A percentile compares a stretch with the other conserved stretches of the same genome.
Conservation (phyloP, 2,888 invertebrate species). For the Cephonodes hylas region DNA sequence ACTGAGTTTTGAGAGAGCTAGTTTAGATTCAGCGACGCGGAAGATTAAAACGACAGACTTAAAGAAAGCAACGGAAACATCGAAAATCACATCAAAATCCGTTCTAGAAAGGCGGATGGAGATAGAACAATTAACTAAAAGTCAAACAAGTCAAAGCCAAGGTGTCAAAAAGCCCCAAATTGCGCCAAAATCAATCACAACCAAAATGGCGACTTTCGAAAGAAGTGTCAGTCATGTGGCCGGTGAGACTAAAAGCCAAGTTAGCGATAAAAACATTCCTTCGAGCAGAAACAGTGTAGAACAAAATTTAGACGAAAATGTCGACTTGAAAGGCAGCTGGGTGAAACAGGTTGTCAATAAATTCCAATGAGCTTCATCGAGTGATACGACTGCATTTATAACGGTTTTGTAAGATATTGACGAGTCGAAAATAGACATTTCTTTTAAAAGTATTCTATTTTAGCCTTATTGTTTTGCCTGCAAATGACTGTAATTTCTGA, state of each 20-base stretch:
- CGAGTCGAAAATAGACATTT: not conserved
- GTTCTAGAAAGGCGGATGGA: slow-evolving; percentile 74
- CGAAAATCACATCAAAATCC: slow-evolving; percentile 64
- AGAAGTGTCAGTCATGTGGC: slow-evolving; percentile 49
- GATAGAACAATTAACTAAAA: slow-evolving; percentile 67
- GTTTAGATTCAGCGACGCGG: slow-evolving; percentile 70
- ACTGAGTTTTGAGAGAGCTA: slow-evolving; percentile 72
- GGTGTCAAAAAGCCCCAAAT: slow-evolving; percentile 53
- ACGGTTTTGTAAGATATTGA: not conserved
- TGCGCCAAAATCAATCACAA: slow-evolving; percentile 61
- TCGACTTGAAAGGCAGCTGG: slow-evolving; percentile 83
- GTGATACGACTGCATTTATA: slow-evolving; percentile 65
- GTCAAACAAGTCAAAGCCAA: slow-evolving; percentile 46
- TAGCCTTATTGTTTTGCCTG: not conserved
- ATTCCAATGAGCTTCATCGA: slow-evolving; percentile 79
- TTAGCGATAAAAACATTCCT: slow-evolving; percentile 41
- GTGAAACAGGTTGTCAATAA: slow-evolving; percentile 88
- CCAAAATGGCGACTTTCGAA: slow-evolving; percentile 66
- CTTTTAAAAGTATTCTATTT: not conserved
- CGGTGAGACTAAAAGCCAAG: slow-evolving; percentile 25
- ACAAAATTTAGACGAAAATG: slow-evolving; percentile 36
- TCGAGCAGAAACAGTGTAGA: slow-evolving; percentile 43
- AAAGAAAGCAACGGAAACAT: slow-evolving; percentile 53
- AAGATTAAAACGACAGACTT: slow-evolving; percentile 53
- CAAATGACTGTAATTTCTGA: too few relatives aligned